Base-by-base conservation (phyloP, 2,888 invertebrate species). In the Aromia moschata region DNA sequence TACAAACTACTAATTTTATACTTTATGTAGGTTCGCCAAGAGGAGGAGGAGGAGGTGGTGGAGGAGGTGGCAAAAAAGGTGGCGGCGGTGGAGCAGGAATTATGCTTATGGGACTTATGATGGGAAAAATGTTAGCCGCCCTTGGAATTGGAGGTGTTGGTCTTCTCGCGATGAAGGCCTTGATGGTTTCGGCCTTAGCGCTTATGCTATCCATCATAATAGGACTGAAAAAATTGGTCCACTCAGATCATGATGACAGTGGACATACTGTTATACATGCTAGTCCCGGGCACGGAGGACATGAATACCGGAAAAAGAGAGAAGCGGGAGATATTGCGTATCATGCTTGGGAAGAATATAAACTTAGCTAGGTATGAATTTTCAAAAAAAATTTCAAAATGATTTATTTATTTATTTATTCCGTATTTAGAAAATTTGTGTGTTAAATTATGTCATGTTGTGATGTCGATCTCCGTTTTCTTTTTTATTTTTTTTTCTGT, bases 81-180 rank as follows among this genome's bases (percentile, higher is more conserved):
- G 80, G 79, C 7, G 81, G 82, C 56, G 81, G 86, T 2, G 82
- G 84, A 2, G 86, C 86, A 0, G 85, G 84, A 0, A 74, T 89
- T 0, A 74, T 86, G 70, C 68, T 87, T 52, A 79, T 90, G 70
- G 90, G 89, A 0, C 70, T 91, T 64, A 89, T 92, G 89, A 89
- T 91, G 81, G 91, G 89, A 56, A 92, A 92, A 77, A 88, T 89
- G 74, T 79, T 92, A 73, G 90, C 90, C 0, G 89, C 91, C 0
- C 83, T 91, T 52, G 91, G 91, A 37, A 84, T 92, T 7, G 91
- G 91, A 25, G 90, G 90, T 10, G 81, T 92, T 1, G 92, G 89
- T 65, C 85, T 91, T 0, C 77, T 93, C 0, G 90, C 92, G 15
- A 89, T 92, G 89, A 93, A 93, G 70, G 82, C 81, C 10, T 72